Evolutionary conservation across 2,113 vertebrate species (phyloP), one percentile per base, ranked within the genome.

Genomic region (Brachionichthys hirsutus): DNA sequence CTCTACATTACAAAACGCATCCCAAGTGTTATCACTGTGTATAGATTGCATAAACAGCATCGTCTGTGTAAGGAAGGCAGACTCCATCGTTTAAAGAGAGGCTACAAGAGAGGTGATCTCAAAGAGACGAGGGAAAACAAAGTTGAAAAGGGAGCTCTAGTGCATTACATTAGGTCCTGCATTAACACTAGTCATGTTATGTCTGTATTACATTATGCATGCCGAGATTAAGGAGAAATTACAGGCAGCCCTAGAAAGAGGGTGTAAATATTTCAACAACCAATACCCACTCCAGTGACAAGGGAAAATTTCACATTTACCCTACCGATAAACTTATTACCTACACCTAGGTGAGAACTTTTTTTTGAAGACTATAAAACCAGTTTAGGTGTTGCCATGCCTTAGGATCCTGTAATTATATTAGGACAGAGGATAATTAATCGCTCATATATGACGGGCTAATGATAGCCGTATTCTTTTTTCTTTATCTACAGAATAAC

Each of bases 21-120:
- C 85, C 82, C 73, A 83, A 86, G 89, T 94, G 92, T 92, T 93
- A 91, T 90, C 90, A 92, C 92, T 90, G 75, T 95, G 94, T 94
- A n/a, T n/a, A 90, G 93, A 94, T 94, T 94, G 94, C 94, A 95
- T 95, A 95, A 94, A 87, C 83, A 83, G 85, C 66, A 78, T 65
- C n/a, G 92, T 94, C 93, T 93, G 93, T 95, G 95, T 94, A 91
- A 94, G 94, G 94, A 95, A 95, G 94, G 94, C 94, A 94, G 89
- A 95, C 92, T 92, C 92, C 91, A 90, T 93, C 92, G 91, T 93
- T 93, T 94, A 86, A 86, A 82, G 92, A 93, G 89, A 75, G 81
- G 83, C 82, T 89, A 87, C 83, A 80, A 85, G 83, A 85, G 83
- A 82, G 76, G 81, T 73, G 75, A 85, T 83, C 79, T 86, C 77